Evolutionary conservation across 2,888 invertebrate species (phyloP).

Genomic region (Zygogramma bicolorata): DNA sequence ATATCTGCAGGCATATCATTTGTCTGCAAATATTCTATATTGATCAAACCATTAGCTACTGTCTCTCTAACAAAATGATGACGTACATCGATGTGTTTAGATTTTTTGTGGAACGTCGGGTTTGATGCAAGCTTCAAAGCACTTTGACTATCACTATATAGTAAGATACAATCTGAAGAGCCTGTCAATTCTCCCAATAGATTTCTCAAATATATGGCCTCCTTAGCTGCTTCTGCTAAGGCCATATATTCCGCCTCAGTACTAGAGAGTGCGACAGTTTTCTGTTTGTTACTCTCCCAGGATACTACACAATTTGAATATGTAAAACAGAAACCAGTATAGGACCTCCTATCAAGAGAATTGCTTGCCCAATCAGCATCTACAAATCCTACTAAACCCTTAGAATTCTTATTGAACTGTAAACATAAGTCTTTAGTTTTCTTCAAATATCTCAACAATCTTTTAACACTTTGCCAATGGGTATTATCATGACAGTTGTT

Average conservation of each 20-base stretch:
- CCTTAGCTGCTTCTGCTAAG: too few species aligned
- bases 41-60: constrained; percentile 13
- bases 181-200: too few species aligned
- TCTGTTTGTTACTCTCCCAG: constrained; percentile 1
- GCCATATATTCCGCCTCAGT: too few species aligned
- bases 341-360: constrained; percentile 5
- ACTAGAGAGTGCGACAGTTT: too few species aligned
- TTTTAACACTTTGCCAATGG: background rate
- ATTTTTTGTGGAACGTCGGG: background rate
- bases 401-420: background rate
- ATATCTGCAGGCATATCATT: constrained; percentile 25
- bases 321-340: background rate
- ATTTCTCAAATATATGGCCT: too few species aligned
- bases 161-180: too few species aligned
- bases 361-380: constrained; percentile 8
- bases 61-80: constrained; percentile 15
- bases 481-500: constrained; percentile 2
- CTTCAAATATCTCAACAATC: background rate
- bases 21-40: constrained; percentile 13
- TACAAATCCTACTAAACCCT: constrained; percentile 6
- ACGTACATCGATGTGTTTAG: background rate
- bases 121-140: background rate
- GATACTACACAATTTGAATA: constrained; percentile 7
- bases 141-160: too few species aligned
- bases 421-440: constrained; percentile 9